Base-by-base conservation (phyloP, 2,888 invertebrate species). In the Aphelenchoides bicaudatus region DNA sequence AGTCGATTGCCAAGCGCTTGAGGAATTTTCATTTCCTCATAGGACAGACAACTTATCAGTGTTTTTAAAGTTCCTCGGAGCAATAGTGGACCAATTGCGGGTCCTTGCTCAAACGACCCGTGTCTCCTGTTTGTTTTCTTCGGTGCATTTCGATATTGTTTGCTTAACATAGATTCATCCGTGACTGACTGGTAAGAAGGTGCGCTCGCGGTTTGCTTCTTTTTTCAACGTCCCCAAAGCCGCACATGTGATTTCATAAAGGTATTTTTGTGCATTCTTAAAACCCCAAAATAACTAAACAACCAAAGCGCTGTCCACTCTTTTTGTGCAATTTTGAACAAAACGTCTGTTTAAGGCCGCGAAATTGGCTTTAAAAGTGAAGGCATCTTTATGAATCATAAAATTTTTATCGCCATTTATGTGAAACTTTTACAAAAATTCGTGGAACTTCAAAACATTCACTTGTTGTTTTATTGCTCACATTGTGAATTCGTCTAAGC, bases 251-350 rank as follows among this genome's bases (percentile, higher is more conserved):
- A 43, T n/a, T 43, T 25, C 16, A 6, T 19, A 21, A 43, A 43
- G 43, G 43, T 43, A 43, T 43, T 43, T 34, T 43, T n/a, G 43
- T 21, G 43, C 43, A 8, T 43, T 43, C 43, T 25, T 21, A 43
- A 21, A 6, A 43, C 8, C 10, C 10, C 6, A 19, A 43, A 43
- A 19, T 43, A 10, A 6, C 43, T 19, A 8, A n/a, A n/a, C n/a
- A n/a, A n/a, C n/a, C n/a, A n/a, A n/a, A n/a, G n/a, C n/a, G n/a
- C n/a, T n/a, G n/a, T n/a, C n/a, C n/a, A n/a, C n/a, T n/a, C n/a
- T n/a, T n/a, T n/a, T n/a, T n/a, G n/a, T n/a, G n/a, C n/a, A n/a
- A n/a, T n/a, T n/a, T n/a, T n/a, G n/a, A n/a, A n/a, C 34, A 16
- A 34, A 34, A 34, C 16, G 16, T n/a, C 16, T 13, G 13, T 34